These are phyloP conservation scores for Elephantulus edwardii DNA, from an alignment of 2,113 vertebrate genomes.

Conservation along the genomic window DNA sequence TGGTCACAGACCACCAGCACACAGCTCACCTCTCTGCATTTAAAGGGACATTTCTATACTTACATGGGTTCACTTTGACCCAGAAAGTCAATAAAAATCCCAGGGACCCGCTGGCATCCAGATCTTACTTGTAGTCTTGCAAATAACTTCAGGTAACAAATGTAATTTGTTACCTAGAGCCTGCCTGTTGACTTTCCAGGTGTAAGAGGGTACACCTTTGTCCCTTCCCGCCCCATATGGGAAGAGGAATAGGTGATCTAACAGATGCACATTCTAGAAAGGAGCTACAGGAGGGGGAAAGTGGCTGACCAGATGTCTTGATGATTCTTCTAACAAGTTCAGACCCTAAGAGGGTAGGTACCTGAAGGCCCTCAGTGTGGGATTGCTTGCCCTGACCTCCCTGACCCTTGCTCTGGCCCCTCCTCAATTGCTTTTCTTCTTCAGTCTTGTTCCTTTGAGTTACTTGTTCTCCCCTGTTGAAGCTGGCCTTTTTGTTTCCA, in stretches of 20 bases:
- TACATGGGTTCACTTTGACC: background rate
- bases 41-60: background rate
- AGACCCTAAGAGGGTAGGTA: background rate
- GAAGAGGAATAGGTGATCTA: background rate
- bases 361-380: background rate
- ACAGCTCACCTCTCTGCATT: background rate
- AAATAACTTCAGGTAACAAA: too few relatives aligned
- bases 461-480: conserved; percentile 17
- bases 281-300: background rate
- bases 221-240: background rate
- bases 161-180: background rate
- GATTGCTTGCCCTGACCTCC: background rate
- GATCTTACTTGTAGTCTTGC: background rate
- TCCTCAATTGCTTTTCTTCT: background rate
- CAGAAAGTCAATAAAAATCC: background rate
- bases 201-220: background rate
- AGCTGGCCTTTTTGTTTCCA: conserved; percentile 45
- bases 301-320: background rate
- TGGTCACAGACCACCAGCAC: background rate
- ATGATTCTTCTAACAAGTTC: background rate
- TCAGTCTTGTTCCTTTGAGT: background rate
- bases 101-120: background rate
- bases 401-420: too few relatives aligned
- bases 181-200: background rate
- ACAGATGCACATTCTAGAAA: background rate